A percentile compares a stretch with the other conserved stretches of the same genome.
Conservation (phyloP, 2,888 invertebrate genomes). For the Cryptus viduatorius region DNA sequence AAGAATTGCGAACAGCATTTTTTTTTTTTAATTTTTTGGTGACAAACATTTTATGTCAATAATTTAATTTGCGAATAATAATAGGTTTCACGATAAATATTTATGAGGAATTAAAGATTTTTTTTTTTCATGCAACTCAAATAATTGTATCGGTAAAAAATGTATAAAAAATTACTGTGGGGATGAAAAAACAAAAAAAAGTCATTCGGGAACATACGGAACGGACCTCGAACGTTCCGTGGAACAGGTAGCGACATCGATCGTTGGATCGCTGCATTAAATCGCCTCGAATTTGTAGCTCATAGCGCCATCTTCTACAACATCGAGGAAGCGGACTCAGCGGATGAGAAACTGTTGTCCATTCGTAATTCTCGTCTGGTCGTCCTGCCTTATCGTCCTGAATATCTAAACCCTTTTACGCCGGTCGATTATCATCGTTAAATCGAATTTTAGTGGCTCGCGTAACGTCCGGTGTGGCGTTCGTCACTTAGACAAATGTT, state of each 20-base stretch:
- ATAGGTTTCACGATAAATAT: neutral
- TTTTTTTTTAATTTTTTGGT: neutral
- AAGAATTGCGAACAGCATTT: neutral
- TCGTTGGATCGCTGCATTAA: neutral
- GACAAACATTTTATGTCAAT: too few species aligned
- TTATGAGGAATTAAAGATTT: neutral
- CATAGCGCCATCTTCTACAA: slow-evolving; percentile 42
- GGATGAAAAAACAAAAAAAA: neutral
- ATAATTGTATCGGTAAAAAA: neutral
- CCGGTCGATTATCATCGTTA: slow-evolving; percentile 16
- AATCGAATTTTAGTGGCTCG: neutral
- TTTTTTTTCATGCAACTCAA: neutral
- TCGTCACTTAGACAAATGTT: neutral
- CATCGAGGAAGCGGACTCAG: neutral
- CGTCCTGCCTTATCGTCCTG: slow-evolving; percentile 66
- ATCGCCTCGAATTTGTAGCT: neutral
- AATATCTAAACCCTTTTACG: slow-evolving; percentile 42
- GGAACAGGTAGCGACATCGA: slow-evolving; percentile 63
- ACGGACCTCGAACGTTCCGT: neutral
- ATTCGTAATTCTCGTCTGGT: slow-evolving; percentile 44
- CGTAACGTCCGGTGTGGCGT: neutral
- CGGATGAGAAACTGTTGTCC: slow-evolving; percentile 60
- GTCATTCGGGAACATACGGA: neutral
- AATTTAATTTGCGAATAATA: neutral
- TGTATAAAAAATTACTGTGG: neutral